Conservation (phyloP, 2,888 invertebrate genomes). For the Alitta virens region DNA sequence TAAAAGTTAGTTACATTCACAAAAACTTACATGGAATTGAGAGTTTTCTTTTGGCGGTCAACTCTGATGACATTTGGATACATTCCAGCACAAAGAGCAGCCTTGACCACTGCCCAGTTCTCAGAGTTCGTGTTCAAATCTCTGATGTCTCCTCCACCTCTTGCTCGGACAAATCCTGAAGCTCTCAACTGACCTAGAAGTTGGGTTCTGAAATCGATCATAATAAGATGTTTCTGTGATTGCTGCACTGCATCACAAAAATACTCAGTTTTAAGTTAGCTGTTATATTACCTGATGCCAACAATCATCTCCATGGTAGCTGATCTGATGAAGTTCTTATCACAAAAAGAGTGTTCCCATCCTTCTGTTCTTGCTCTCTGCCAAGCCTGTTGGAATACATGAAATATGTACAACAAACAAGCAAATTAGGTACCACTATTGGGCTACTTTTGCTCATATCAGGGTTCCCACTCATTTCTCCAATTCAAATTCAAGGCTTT, state of each 20-base stretch:
- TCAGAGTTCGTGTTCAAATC: slow-evolving; percentile 81
- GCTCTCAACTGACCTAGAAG: slow-evolving; percentile 75
- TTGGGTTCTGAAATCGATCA: slow-evolving; percentile 62
- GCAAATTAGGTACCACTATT: too few species aligned
- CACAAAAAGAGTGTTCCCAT: slow-evolving; percentile 71
- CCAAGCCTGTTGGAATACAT: slow-evolving; percentile 55
- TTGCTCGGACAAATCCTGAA: slow-evolving; percentile 71
- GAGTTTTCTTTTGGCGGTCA: slow-evolving; percentile 55
- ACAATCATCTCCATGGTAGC: slow-evolving; percentile 88
- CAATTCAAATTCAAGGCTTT: too few species aligned
- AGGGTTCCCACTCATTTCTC: too few species aligned
- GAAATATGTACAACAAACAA: too few species aligned
- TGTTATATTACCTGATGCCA: slow-evolving; percentile 66
- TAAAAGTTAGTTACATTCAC: background rate
- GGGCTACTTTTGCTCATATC: too few species aligned
- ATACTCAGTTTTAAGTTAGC: too few species aligned
- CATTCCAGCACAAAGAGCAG: slow-evolving; percentile 80
- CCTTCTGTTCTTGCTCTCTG: slow-evolving; percentile 71
- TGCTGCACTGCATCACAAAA: too few species aligned
- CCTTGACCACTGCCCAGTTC: slow-evolving; percentile 88
- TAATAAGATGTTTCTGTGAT: background rate
- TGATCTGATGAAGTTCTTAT: slow-evolving; percentile 73
- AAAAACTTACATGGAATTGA: slow-evolving; percentile 23
- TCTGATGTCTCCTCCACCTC: slow-evolving; percentile 65
- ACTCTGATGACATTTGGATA: slow-evolving; percentile 85